A percentile compares a stretch with the other conserved stretches of the same genome.
Conservation (phyloP, 2,888 invertebrate species). For the Acanthosepion esculentum region DNA sequence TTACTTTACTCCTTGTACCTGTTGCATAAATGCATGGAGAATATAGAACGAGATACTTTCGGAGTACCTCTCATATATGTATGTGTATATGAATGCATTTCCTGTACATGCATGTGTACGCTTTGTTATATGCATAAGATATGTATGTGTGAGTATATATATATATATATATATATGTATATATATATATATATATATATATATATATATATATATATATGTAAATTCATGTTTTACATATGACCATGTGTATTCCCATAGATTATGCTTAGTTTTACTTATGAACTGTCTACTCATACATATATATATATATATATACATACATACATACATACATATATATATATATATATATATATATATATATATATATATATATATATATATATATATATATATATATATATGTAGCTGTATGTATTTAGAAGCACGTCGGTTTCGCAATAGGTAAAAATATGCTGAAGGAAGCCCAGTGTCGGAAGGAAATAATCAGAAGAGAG, state of each 20-base stretch:
- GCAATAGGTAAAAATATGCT: too few species aligned
- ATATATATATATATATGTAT: background rate
- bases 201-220: background rate
- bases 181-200: background rate
- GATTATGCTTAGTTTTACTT: background rate
- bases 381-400: background rate
- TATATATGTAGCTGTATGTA: background rate
- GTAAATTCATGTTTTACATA: background rate
- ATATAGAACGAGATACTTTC: too few species aligned
- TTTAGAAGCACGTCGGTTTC: background rate
- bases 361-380: background rate
- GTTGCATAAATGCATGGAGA: too few species aligned
- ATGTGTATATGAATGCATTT: background rate
- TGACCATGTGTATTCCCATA: background rate
- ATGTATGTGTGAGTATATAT: background rate
- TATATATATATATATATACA: background rate
- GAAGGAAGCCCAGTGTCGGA: too few species aligned
- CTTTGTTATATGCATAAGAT: background rate
- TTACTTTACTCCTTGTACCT: too few species aligned
- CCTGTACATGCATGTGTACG: background rate
- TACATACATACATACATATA: too few species aligned
- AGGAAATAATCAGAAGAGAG: too few species aligned
- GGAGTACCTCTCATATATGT: background rate
- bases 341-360: too few species aligned
- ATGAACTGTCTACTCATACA: background rate